Percentiles rank a stretch among this genome's conserved stretches.
Evolutionary conservation across 2,113 vertebrate genomes (phyloP).

Genomic region (Xyliphius kryptos): DNA sequence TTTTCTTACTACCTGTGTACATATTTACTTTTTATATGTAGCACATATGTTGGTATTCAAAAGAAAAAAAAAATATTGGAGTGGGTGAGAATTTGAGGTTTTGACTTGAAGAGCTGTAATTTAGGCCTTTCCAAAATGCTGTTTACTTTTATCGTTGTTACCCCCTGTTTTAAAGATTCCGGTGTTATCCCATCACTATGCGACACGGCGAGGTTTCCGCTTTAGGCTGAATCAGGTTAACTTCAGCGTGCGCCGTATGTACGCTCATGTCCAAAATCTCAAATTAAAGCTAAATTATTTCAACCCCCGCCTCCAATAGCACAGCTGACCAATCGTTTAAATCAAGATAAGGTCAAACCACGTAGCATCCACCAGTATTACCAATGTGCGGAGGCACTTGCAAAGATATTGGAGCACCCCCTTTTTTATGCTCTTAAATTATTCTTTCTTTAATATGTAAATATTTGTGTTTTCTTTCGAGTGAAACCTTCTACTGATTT

Average conservation of each 20-base stretch:
- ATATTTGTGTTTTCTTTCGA: constrained; percentile 23
- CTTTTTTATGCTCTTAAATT: not conserved
- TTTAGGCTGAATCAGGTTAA: no score
- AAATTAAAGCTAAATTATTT: constrained; percentile 15
- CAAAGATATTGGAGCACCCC: constrained; percentile 26
- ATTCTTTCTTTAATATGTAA: constrained; percentile 34
- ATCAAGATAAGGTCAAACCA: constrained; percentile 57
- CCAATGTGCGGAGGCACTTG: constrained; percentile 41
- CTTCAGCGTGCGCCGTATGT: no score
- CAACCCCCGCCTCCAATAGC: constrained; percentile 13
- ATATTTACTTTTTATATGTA: constrained; percentile 85
- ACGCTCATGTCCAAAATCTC: not conserved
- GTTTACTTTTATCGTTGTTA: constrained; percentile 47
- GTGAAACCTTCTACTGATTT: constrained; percentile 37
- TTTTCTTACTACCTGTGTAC: constrained; percentile 94
- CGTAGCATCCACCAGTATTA: constrained; percentile 56
- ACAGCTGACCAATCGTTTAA: constrained; percentile 22
- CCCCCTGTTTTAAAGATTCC: constrained; percentile 20
- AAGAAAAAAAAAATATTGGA: constrained; percentile 33
- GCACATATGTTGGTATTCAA: constrained; percentile 68
- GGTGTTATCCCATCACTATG: constrained; percentile 4
- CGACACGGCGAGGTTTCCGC: no score
- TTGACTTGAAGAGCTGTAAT: constrained; percentile 81
- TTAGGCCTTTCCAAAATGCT: constrained; percentile 67
- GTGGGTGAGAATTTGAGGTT: constrained; percentile 64